Evolutionary conservation across 1,140 invertebrate species (phyloP).

Genomic region (Physella acuta): DNA sequence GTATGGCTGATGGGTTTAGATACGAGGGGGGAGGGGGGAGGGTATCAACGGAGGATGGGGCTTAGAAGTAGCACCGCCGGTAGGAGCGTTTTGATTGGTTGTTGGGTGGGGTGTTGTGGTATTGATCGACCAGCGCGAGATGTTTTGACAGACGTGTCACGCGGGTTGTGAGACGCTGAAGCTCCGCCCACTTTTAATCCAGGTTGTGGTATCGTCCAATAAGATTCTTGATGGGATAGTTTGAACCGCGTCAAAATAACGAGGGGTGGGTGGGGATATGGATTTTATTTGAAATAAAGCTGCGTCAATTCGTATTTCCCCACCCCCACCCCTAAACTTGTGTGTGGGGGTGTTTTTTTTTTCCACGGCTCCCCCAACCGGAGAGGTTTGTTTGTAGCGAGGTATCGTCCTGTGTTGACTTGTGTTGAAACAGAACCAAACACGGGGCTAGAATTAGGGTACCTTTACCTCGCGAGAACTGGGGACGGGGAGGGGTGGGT

Average conservation of each 20-base stretch:
- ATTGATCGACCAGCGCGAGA: neutral
- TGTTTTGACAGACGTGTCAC: neutral
- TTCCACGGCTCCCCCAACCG: neutral
- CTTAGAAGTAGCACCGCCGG: too few relatives aligned
- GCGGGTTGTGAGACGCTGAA: too few relatives aligned
- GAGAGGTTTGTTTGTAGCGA: slow-evolving; percentile 3
- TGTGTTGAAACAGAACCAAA: slow-evolving; percentile 7
- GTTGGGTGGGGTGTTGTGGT: too few relatives aligned
- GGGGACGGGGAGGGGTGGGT: neutral
- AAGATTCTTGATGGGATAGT: too few relatives aligned
- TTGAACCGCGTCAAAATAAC: too few relatives aligned
- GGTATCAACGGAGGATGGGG: too few relatives aligned
- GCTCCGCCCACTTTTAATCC: too few relatives aligned
- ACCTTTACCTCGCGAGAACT: neutral
- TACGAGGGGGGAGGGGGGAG: too few relatives aligned
- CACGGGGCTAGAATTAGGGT: neutral
- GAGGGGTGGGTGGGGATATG: neutral
- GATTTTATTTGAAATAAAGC: neutral
- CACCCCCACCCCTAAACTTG: neutral
- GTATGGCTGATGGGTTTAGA: too few relatives aligned
- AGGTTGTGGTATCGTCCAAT: too few relatives aligned
- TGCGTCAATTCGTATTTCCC: too few relatives aligned
- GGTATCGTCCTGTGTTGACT: neutral
- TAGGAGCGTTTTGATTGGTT: too few relatives aligned
- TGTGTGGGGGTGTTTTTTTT: neutral